Percentiles rank a stretch among this genome's conserved stretches.
These are phyloP conservation scores for Bradysia coprophila DNA, from an alignment of 1,140 invertebrate genomes.

Conservation along the genomic window DNA sequence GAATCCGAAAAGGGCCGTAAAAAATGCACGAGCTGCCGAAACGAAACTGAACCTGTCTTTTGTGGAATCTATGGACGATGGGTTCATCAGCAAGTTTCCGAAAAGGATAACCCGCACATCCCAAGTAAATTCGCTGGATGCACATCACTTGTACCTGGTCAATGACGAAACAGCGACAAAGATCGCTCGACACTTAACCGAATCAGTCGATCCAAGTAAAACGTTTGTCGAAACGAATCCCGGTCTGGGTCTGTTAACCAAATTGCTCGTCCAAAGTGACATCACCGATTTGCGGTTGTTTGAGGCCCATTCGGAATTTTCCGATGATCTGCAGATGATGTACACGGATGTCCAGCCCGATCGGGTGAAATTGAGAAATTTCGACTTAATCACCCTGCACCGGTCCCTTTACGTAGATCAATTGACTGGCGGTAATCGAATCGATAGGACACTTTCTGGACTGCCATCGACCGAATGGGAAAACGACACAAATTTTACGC, in stretches of 20 bases:
- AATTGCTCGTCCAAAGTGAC: constrained; percentile 22
- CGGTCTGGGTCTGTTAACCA: constrained; percentile 28
- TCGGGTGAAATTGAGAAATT: constrained; percentile 17
- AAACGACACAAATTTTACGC: constrained; percentile 24
- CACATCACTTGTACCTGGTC: no score
- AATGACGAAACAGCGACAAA: no score
- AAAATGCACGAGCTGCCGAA: no score
- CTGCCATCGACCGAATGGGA: constrained; percentile 16
- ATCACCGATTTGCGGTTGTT: constrained; percentile 22
- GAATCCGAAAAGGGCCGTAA: no score
- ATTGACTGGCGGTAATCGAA: constrained; percentile 30
- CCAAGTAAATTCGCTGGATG: no score
- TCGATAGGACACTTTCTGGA: constrained; percentile 25
- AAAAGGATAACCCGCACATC: no score
- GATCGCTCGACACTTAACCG: no score
- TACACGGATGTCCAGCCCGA: constrained; percentile 7
- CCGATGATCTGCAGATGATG: constrained; percentile 2
- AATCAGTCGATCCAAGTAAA: no score
- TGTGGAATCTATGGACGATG: no score
- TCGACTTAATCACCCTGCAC: constrained; percentile 32
- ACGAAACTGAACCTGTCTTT: no score
- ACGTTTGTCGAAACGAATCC: constrained; percentile 29
- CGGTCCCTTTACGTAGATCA: constrained; percentile 34
- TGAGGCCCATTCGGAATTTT: constrained; percentile 24
- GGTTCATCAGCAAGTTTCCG: no score